phyloP scores from a whole-genome alignment of 2,888 invertebrate genomes.

The Nymphalis urticae region DNA sequence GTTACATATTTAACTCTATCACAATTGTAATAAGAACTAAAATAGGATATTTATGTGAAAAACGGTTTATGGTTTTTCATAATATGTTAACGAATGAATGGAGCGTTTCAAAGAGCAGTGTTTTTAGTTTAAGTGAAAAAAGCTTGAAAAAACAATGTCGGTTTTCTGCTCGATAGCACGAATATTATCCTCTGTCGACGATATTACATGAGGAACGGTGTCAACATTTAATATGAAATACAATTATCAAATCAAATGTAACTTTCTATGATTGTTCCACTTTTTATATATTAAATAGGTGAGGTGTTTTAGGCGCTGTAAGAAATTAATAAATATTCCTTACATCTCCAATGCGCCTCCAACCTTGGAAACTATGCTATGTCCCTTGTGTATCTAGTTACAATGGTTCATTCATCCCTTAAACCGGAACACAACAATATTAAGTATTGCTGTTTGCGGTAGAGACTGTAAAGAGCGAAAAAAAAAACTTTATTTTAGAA shows the following conservation, averaged over 20 bases:
- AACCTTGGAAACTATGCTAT: too few species aligned
- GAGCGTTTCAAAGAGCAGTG: conserved; percentile 48
- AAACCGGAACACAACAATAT: too few species aligned
- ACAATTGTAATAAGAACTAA: neutral
- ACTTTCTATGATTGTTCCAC: too few species aligned
- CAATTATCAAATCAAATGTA: neutral
- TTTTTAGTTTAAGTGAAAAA: conserved; percentile 44
- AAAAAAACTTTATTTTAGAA: neutral
- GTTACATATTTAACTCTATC: conserved; percentile 2
- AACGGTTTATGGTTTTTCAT: conserved; percentile 30
- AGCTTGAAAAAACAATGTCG: conserved; percentile 45
- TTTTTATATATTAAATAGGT: too few species aligned
- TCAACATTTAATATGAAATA: conserved; percentile 14
- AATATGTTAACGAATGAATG: conserved; percentile 48
- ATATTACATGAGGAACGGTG: conserved; percentile 26
- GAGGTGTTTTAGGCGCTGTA: too few species aligned
- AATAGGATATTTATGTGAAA: neutral
- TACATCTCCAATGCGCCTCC: too few species aligned
- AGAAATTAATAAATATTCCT: too few species aligned
- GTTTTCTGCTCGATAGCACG: conserved; percentile 51
- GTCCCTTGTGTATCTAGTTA: too few species aligned
- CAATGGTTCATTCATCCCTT: too few species aligned
- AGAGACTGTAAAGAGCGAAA: too few species aligned
- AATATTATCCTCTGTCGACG: conserved; percentile 48
- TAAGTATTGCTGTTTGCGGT: too few species aligned